Evolutionary conservation across 2,888 invertebrate genomes (phyloP).

Genomic region (Nemapogon koenigi): DNA sequence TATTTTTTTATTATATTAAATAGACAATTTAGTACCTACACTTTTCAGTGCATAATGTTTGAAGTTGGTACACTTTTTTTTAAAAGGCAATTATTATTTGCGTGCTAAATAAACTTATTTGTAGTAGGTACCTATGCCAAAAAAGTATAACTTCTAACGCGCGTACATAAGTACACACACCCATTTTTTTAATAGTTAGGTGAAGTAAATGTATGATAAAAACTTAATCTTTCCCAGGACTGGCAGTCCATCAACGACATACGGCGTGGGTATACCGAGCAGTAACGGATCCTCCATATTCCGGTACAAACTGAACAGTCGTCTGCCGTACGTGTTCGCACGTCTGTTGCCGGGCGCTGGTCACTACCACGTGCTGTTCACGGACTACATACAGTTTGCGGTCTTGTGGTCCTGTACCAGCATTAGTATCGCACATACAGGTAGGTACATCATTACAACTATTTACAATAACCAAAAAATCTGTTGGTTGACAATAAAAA

Average conservation of each 20-base stretch:
- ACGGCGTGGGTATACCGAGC: slow-evolving; percentile 69
- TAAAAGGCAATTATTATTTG: too few relatives aligned
- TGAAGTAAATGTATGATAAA: slow-evolving; percentile 47
- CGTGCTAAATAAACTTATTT: too few relatives aligned
- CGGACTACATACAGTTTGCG: slow-evolving; percentile 76
- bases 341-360: slow-evolving; percentile 75
- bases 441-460: slow-evolving; percentile 30
- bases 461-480: background rate
- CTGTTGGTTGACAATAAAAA: background rate
- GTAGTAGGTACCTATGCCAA: too few relatives aligned
- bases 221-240: slow-evolving; percentile 54
- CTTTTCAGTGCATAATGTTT: too few relatives aligned
- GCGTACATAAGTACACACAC: too few relatives aligned
- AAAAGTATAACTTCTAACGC: too few relatives aligned
- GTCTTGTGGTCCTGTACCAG: slow-evolving; percentile 77
- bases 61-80: too few relatives aligned
- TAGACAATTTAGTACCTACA: too few relatives aligned
- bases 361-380: slow-evolving; percentile 72
- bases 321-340: slow-evolving; percentile 70
- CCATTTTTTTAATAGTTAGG: too few relatives aligned
- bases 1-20: too few relatives aligned
- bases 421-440: slow-evolving; percentile 68
- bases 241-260: slow-evolving; percentile 62
- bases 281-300: slow-evolving; percentile 60
- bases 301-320: slow-evolving; percentile 66